A percentile compares a stretch with the other conserved stretches of the same genome.
Conservation (phyloP, 2,888 invertebrate species). For the Chymomyza caudatula region DNA sequence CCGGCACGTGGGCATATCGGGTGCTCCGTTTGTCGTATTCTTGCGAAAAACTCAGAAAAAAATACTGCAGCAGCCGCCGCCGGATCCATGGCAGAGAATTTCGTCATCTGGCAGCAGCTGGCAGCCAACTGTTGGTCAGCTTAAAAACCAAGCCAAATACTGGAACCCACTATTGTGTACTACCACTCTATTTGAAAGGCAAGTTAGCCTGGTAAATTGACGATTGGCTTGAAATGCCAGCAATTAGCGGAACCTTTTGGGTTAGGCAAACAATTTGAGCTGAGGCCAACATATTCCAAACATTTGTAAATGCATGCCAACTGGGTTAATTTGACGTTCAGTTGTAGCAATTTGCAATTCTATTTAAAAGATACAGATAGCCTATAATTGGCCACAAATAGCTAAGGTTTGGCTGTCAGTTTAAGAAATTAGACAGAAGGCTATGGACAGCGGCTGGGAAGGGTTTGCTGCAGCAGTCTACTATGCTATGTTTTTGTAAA, state of each 20-base stretch:
- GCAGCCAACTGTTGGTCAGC: slow-evolving; percentile 11
- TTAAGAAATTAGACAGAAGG: neutral
- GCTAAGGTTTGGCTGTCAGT: neutral
- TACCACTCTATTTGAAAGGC: slow-evolving; percentile 63
- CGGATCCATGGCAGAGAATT: slow-evolving; percentile 43
- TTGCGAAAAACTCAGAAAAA: slow-evolving; percentile 45
- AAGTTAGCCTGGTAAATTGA: neutral
- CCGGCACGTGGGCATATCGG: slow-evolving; percentile 62
- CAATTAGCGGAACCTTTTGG: slow-evolving; percentile 47
- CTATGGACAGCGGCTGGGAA: too few species aligned
- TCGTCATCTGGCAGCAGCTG: slow-evolving; percentile 60
- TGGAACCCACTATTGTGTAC: slow-evolving; percentile 18
- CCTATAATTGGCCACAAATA: neutral
- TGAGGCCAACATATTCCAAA: neutral
- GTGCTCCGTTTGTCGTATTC: slow-evolving; percentile 40
- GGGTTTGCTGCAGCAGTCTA: too few species aligned
- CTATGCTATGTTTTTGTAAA: too few species aligned
- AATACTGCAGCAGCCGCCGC: neutral
- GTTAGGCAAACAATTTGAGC: slow-evolving; percentile 46
- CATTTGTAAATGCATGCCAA: neutral
- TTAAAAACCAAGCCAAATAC: neutral
- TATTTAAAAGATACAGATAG: slow-evolving; percentile 1
- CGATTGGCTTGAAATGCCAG: neutral
- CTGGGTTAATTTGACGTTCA: neutral
- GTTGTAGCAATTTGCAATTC: slow-evolving; percentile 3